A percentile compares a stretch with the other conserved stretches of the same genome.
These are phyloP conservation scores for Pipistrellus pygmaeus DNA, from an alignment of 2,797 vertebrate species.

Conservation along the genomic window DNA sequence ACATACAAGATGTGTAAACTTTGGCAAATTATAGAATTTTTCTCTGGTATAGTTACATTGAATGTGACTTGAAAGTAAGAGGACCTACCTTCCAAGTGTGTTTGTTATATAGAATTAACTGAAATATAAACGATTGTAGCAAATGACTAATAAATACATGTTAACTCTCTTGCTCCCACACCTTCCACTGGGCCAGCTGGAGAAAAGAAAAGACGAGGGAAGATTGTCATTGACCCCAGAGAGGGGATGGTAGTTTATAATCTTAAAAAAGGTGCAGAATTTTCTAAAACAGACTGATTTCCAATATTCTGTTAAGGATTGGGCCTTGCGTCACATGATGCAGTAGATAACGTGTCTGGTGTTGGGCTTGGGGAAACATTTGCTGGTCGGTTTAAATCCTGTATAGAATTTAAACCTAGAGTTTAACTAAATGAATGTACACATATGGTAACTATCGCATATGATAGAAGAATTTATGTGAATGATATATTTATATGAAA, in stretches of 20 bases:
- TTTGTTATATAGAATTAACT: background rate
- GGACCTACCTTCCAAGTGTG: background rate
- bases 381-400: background rate
- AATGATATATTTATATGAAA: slow-evolving; percentile 19
- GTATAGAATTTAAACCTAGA: slow-evolving; percentile 28
- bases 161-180: background rate
- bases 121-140: background rate
- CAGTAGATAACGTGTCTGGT: background rate
- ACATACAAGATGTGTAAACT: background rate
- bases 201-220: background rate
- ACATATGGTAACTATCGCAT: background rate
- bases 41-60: slow-evolving; percentile 7
- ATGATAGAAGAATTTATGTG: background rate
- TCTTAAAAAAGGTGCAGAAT: background rate
- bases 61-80: slow-evolving; percentile 1
- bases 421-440: background rate
- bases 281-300: slow-evolving; percentile 37
- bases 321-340: background rate
- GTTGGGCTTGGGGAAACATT: background rate
- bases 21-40: slow-evolving; percentile 15
- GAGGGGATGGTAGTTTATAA: background rate
- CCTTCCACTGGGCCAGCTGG: background rate
- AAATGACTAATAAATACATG: background rate
- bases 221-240: background rate
- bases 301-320: background rate